Conservation (phyloP, 2,888 invertebrate genomes). For the Athalia circularis region DNA sequence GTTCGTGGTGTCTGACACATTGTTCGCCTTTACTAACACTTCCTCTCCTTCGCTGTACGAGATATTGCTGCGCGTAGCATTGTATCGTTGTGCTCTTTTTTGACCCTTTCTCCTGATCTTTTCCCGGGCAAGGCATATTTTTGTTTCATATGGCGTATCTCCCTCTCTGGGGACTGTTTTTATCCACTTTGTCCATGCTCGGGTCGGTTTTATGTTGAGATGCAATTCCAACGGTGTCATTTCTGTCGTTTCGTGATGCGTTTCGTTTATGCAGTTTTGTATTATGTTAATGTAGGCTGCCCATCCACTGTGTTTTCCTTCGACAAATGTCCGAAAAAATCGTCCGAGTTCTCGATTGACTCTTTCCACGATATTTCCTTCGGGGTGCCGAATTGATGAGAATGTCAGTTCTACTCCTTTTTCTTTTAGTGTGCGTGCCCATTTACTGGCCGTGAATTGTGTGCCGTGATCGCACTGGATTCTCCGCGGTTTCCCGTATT, state of each 20-base stretch:
- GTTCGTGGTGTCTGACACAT: neutral
- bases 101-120: neutral
- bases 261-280: neutral
- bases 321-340: neutral
- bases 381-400: constrained; percentile 6
- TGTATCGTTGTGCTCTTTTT: neutral
- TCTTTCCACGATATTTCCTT: neutral
- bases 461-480: neutral
- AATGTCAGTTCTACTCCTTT: neutral
- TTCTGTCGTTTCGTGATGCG: neutral
- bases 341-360: neutral
- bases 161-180: neutral
- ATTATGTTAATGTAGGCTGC: neutral
- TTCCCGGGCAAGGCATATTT: constrained; percentile 4
- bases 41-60: neutral
- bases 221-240: constrained; percentile 27
- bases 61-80: neutral
- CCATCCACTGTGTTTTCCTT: neutral
- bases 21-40: constrained; percentile 4
- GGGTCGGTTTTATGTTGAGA: constrained; percentile 10
- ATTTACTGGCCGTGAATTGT: neutral
- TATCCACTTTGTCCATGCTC: constrained; percentile 5
- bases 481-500: neutral
- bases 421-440: neutral
- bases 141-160: neutral